phyloP scores from a whole-genome alignment of 2,888 invertebrate genomes.

The Sacculina carcini region DNA sequence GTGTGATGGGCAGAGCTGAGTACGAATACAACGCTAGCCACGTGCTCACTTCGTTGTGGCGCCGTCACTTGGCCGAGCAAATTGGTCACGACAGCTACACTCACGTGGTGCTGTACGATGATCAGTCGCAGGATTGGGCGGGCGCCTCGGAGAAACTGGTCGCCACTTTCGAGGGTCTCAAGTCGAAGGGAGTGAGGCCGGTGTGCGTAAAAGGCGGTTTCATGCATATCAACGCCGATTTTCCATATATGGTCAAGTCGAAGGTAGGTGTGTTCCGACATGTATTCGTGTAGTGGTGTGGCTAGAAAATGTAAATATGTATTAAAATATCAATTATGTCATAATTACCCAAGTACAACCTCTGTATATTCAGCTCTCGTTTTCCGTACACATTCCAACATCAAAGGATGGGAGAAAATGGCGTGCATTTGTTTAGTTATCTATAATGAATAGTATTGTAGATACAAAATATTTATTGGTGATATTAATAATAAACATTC shows the following conservation, averaged over 20 bases:
- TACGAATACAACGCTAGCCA: constrained; percentile 10
- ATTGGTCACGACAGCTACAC: constrained; percentile 14
- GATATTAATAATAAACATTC: too few species aligned
- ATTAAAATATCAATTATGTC: too few species aligned
- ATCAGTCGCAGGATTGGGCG: constrained; percentile 8
- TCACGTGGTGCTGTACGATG: constrained; percentile 17
- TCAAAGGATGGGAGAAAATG: too few species aligned
- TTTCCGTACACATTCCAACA: too few species aligned
- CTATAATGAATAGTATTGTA: too few species aligned
- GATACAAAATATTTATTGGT: too few species aligned
- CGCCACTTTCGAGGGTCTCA: neutral
- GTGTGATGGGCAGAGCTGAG: too few species aligned
- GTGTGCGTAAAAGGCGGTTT: constrained; percentile 16
- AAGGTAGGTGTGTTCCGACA: constrained; percentile 8
- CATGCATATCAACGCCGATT: constrained; percentile 12
- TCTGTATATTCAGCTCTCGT: too few species aligned
- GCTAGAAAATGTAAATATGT: too few species aligned
- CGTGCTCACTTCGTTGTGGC: constrained; percentile 10
- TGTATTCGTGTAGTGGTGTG: too few species aligned
- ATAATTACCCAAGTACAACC: too few species aligned
- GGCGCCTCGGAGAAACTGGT: constrained; percentile 5
- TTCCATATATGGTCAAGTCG: constrained; percentile 15
- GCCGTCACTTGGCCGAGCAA: constrained; percentile 13
- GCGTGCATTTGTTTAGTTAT: too few species aligned
- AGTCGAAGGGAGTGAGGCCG: constrained; percentile 11